Conservation (phyloP, 2,797 vertebrate genomes). For the Astyanax mexicanus region DNA sequence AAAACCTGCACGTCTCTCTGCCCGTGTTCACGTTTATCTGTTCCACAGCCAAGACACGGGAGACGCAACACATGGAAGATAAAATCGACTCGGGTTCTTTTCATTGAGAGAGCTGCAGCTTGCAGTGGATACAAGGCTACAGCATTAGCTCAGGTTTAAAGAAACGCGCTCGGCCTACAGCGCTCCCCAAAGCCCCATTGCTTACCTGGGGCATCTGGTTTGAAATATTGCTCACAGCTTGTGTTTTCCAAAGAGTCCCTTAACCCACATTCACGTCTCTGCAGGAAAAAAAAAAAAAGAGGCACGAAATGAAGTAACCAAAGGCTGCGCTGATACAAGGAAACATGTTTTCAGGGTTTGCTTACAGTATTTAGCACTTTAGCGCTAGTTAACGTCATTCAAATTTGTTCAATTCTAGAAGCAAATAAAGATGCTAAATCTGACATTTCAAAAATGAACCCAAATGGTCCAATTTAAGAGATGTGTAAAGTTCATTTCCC, state of each 20-base stretch:
- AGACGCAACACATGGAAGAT: neutral
- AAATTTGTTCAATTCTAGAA: neutral
- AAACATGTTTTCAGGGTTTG: neutral
- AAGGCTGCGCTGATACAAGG: neutral
- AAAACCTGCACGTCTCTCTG: neutral
- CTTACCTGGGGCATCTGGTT: neutral
- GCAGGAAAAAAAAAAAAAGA: neutral
- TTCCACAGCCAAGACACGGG: neutral
- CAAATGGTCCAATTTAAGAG: too few relatives aligned
- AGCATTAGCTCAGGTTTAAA: conserved; percentile 15
- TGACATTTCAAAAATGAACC: too few relatives aligned
- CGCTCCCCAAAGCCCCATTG: conserved; percentile 17
- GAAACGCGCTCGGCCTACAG: conserved; percentile 9
- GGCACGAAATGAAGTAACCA: neutral
- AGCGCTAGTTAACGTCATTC: neutral
- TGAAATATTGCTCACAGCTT: conserved; percentile 31
- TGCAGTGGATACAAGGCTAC: neutral
- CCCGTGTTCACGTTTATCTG: neutral
- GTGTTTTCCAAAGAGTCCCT: conserved; percentile 17
- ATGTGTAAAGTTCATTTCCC: too few relatives aligned
- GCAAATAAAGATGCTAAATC: too few relatives aligned
- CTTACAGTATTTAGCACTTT: neutral
- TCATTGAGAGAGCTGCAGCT: neutral
- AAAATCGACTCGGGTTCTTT: conserved; percentile 1
- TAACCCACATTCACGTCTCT: conserved; percentile 22